Conservation (phyloP, 2,888 invertebrate genomes). For the Diadromus collaris region DNA sequence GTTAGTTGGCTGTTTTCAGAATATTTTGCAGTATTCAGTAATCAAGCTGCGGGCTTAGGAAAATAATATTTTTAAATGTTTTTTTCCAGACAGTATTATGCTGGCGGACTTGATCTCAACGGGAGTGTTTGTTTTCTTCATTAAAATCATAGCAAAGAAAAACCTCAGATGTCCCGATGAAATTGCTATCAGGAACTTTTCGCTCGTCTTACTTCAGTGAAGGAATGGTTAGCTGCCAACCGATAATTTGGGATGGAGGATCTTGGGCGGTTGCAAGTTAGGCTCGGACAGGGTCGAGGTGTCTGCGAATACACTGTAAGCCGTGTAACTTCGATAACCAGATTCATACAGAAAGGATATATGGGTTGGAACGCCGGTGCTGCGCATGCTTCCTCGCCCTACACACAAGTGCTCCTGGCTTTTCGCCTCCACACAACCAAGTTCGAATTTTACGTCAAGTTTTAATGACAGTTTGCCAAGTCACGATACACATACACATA, state of each 20-base stretch:
- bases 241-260: slow-evolving; percentile 12
- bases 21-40: background rate
- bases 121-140: background rate
- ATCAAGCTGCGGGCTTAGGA: background rate
- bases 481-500: slow-evolving; percentile 43
- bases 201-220: slow-evolving; percentile 42
- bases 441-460: slow-evolving; percentile 70
- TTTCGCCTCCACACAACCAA: slow-evolving; percentile 36
- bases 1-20: background rate
- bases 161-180: background rate
- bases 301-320: slow-evolving; percentile 36
- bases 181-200: slow-evolving; percentile 18
- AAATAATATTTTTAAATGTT: background rate
- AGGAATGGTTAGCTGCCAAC: slow-evolving; percentile 42
- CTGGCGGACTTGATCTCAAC: background rate
- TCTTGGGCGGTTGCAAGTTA: slow-evolving; percentile 47
- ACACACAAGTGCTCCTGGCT: slow-evolving; percentile 35
- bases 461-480: slow-evolving; percentile 72
- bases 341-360: slow-evolving; percentile 62
- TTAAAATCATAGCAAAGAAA: background rate
- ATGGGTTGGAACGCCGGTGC: slow-evolving; percentile 21
- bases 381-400: slow-evolving; percentile 23
- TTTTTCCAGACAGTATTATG: background rate
- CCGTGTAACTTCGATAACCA: slow-evolving; percentile 59
- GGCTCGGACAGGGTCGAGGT: slow-evolving; percentile 19